Evolutionary conservation across 1,140 invertebrate species (phyloP).

Genomic region (Bicyclus anynana): DNA sequence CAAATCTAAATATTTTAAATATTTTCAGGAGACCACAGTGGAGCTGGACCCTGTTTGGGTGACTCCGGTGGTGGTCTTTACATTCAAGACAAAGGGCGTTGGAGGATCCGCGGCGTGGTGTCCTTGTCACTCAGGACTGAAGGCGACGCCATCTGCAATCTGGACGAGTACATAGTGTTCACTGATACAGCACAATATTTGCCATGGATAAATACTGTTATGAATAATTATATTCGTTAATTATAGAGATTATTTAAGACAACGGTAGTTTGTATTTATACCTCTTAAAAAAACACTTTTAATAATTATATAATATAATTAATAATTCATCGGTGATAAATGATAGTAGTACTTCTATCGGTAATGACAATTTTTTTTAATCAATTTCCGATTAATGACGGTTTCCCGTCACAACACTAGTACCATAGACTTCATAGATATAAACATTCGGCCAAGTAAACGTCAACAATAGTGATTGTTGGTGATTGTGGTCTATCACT

Average conservation of each 20-base stretch:
- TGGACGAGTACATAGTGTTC: slow-evolving; percentile 67
- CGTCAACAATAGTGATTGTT: too few relatives aligned
- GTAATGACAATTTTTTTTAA: too few relatives aligned
- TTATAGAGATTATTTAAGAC: slow-evolving; percentile 6
- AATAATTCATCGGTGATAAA: too few relatives aligned
- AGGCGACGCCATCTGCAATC: slow-evolving; percentile 55
- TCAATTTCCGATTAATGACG: too few relatives aligned
- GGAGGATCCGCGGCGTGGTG: slow-evolving; percentile 73
- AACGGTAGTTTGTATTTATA: background rate
- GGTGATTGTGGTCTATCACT: background rate
- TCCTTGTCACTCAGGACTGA: slow-evolving; percentile 56
- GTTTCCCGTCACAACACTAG: too few relatives aligned
- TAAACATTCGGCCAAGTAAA: too few relatives aligned
- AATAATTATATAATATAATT: too few relatives aligned
- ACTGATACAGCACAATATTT: slow-evolving; percentile 65
- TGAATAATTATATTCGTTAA: slow-evolving; percentile 21
- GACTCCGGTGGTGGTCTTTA: slow-evolving; percentile 80
- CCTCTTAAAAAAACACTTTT: background rate
- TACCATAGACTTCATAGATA: too few relatives aligned
- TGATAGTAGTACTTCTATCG: too few relatives aligned
- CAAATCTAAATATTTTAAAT: slow-evolving; percentile 1
- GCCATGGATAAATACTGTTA: slow-evolving; percentile 52
- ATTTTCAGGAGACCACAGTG: slow-evolving; percentile 65
- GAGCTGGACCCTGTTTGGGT: slow-evolving; percentile 78
- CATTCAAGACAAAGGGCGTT: slow-evolving; percentile 55